Evolutionary conservation across 2,888 invertebrate species (phyloP).

Genomic region (Operophtera brumata): DNA sequence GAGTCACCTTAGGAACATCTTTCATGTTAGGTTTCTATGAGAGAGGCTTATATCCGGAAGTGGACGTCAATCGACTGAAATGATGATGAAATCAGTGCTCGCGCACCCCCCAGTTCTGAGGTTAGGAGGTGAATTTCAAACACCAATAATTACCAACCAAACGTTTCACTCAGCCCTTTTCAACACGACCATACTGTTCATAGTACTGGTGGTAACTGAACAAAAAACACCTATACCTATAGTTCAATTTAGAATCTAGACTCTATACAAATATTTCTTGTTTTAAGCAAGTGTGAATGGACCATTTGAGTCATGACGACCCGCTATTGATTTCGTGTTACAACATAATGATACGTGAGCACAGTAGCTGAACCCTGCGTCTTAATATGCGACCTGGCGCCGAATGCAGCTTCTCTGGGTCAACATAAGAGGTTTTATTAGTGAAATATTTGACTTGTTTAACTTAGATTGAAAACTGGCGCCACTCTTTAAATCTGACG

Average conservation of each 20-base stretch:
- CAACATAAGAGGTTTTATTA: constrained; percentile 21
- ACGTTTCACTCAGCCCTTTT: too few species aligned
- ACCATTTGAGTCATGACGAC: constrained; percentile 16
- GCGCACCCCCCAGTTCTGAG: too few species aligned
- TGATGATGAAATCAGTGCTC: too few species aligned
- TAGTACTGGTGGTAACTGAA: too few species aligned
- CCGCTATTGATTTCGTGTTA: constrained; percentile 42
- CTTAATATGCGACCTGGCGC: constrained; percentile 24
- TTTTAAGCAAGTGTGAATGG: constrained; percentile 12
- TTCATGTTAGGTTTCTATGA: too few species aligned
- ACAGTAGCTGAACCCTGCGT: constrained; percentile 40
- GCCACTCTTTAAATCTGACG: constrained; percentile 22
- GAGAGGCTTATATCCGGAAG: too few species aligned
- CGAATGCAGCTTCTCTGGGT: constrained; percentile 21
- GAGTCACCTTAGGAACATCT: too few species aligned
- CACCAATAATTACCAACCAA: too few species aligned
- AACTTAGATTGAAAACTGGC: constrained; percentile 29
- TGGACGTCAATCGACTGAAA: too few species aligned
- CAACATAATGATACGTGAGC: constrained; percentile 40
- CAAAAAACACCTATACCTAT: neutral
- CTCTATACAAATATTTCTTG: neutral
- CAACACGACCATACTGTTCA: too few species aligned
- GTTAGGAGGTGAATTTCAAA: too few species aligned
- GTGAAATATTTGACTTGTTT: constrained; percentile 27
- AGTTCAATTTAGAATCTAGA: neutral